Percentiles rank a stretch among this genome's conserved stretches.
phyloP scores from a whole-genome alignment of 2,797 vertebrate genomes.

The Buceros bicornis region DNA sequence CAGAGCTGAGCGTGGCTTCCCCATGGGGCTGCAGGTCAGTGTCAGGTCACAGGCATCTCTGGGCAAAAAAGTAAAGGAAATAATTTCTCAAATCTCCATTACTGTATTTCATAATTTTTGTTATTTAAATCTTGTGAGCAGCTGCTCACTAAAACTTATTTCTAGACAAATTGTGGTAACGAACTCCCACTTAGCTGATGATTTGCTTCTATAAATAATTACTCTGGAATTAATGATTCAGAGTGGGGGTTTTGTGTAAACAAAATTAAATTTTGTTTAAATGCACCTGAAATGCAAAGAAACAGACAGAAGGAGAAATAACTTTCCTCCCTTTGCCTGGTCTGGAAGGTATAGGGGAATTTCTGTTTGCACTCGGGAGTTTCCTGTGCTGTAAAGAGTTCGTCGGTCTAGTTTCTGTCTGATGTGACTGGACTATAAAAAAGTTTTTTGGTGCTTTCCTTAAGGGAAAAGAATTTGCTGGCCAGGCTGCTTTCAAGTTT shows the following conservation, averaged over 20 bases:
- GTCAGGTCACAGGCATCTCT: not conserved
- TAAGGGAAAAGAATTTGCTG: not conserved
- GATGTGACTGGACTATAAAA: not conserved
- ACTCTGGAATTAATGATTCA: not conserved
- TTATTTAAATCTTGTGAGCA: not conserved
- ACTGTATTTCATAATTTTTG: not conserved
- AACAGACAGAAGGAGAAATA: not conserved
- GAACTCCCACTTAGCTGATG: not conserved
- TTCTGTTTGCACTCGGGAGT: not conserved
- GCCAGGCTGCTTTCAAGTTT: not conserved
- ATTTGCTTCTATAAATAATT: conserved; percentile 7
- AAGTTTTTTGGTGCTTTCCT: not conserved
- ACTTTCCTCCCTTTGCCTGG: not conserved
- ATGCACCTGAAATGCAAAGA: not conserved
- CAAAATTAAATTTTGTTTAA: not conserved
- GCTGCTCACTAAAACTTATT: not conserved
- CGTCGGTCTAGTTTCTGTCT: not conserved
- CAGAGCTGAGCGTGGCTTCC: not conserved
- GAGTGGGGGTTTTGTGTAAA: not conserved
- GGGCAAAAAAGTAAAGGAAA: not conserved
- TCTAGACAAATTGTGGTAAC: not conserved
- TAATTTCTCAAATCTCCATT: not conserved
- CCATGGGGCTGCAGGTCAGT: not conserved
- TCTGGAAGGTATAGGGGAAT: not conserved
- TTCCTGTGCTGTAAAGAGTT: not conserved